phyloP scores from a whole-genome alignment of 2,113 vertebrate species.

The Mastomys natalensis region DNA sequence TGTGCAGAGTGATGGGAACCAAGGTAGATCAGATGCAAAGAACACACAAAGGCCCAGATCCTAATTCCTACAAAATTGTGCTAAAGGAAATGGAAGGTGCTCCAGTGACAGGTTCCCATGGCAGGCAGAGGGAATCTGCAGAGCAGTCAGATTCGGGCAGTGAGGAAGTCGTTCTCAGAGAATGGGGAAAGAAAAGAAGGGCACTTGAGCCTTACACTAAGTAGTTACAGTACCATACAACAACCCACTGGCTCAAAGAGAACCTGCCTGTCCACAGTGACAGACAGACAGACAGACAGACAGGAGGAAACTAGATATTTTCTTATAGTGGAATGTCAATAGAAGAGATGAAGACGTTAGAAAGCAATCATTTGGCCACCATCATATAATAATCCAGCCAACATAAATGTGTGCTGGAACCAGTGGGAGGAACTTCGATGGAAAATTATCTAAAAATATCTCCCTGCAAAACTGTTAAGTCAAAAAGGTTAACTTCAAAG shows the following conservation, averaged over 20 bases:
- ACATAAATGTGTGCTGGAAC: slow-evolving; percentile 37
- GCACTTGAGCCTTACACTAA: background rate
- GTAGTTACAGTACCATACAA: background rate
- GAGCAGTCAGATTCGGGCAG: background rate
- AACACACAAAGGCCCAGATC: background rate
- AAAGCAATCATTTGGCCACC: slow-evolving; percentile 37
- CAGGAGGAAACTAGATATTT: slow-evolving; percentile 13
- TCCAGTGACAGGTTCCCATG: slow-evolving; percentile 27
- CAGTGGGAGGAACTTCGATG: background rate
- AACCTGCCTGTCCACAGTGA: background rate
- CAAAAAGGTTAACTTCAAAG: slow-evolving; percentile 2
- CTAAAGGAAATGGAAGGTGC: slow-evolving; percentile 15
- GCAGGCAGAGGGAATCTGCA: background rate
- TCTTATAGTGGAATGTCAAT: background rate
- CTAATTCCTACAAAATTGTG: slow-evolving; percentile 13
- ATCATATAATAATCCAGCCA: slow-evolving; percentile 52
- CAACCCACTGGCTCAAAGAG: background rate
- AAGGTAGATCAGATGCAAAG: background rate
- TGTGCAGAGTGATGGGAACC: background rate
- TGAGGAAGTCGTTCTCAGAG: slow-evolving; percentile 37
- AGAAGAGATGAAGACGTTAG: background rate
- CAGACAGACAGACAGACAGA: background rate
- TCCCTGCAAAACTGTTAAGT: slow-evolving; percentile 1
- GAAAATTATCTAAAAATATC: slow-evolving; percentile 61
- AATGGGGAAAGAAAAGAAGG: background rate